Evolutionary conservation across 2,113 vertebrate genomes (phyloP).

Genomic region (Pelecanoides urinatrix): DNA sequence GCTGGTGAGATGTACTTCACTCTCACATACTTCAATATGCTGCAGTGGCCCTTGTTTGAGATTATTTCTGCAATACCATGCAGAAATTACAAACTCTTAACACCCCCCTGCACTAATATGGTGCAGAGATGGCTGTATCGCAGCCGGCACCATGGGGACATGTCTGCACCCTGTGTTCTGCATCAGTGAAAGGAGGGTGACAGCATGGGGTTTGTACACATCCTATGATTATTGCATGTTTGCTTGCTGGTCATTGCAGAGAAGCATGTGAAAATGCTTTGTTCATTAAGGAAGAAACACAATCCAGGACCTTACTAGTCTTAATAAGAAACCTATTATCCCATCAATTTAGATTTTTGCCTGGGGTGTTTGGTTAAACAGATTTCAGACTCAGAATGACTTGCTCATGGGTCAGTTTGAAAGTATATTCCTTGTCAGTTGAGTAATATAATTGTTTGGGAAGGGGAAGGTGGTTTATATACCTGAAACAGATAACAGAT

Average conservation of each 20-base stretch:
- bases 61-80: neutral
- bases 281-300: neutral
- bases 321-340: neutral
- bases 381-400: neutral
- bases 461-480: neutral
- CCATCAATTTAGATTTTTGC: neutral
- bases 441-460: neutral
- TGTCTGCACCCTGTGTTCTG: neutral
- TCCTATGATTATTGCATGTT: neutral
- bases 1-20: neutral
- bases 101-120: neutral
- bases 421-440: neutral
- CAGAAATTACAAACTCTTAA: neutral
- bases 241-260: neutral
- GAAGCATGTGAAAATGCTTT: neutral
- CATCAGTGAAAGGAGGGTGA: neutral
- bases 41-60: neutral
- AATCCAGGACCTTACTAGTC: neutral
- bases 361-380: neutral
- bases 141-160: neutral
- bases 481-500: neutral
- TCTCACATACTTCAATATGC: fast-evolving
- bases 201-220: neutral
- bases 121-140: neutral
- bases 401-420: neutral